Evolutionary conservation across 2,113 vertebrate species (phyloP), one percentile per base, ranked within the genome.

Genomic region (Carassius carassius): DNA sequence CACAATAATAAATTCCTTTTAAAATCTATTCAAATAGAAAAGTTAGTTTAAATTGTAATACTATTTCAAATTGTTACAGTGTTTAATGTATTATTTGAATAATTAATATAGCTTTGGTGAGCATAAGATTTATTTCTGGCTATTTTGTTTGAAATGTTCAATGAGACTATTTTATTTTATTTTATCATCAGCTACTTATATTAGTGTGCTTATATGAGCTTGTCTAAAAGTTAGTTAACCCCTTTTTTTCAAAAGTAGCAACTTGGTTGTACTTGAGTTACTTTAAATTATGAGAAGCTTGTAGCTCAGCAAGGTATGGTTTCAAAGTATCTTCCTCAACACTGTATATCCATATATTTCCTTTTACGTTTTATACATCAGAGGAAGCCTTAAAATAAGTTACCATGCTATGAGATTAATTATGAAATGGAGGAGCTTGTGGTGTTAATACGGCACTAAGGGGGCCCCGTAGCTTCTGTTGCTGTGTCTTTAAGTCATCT

Each of bases 401-500:
- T 25, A 54, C 19, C 23, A 12, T 54, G 44, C 14, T 5, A 75
- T 5, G n/a, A 17, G 3, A 67, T 51, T 16, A 51, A 25, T 54
- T 51, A 54, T 76, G 23, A 19, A 19, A 29, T 32, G n/a, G 47
- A 54, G 16, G 19, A 32, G 73, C n/a, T 19, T 76, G 54, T 12
- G 3, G 5, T 41, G 76, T 60, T 60, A 23, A 54, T 78, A 6
- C 2, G 3, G 5, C 11, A 12, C 11, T 23, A 60, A 41, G 73
- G 14, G 47, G 54, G 25, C 23, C 23, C 73, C 7, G 14, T 11
- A 60, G 16, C 21, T 37, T 60, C 29, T 60, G 29, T 37, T 12
- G 12, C 10, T 62, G 77, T 41, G 13, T 41, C 23, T 77, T 77
- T 62, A 62, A 79, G n/a, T 44, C 56, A 79, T 79, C 76, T 78